Conservation (phyloP, 1,140 invertebrate species). For the Whitmania pigra region DNA sequence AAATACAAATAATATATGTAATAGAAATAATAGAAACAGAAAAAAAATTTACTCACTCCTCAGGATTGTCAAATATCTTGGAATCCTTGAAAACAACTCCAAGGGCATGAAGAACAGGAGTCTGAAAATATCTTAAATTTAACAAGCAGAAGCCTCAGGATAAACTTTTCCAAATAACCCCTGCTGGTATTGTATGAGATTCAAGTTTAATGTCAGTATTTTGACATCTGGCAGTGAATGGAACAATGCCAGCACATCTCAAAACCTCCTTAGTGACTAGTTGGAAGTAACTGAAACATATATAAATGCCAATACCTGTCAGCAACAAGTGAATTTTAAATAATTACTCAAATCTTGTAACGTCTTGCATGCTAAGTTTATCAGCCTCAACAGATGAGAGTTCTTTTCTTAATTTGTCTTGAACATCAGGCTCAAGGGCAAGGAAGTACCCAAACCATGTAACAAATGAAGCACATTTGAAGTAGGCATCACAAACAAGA, state of each 20-base stretch:
- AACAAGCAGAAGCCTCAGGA: background rate
- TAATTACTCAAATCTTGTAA: conserved; percentile 3
- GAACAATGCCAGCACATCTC: conserved; percentile 34
- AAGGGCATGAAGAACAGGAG: conserved; percentile 38
- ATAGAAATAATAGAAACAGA: too few species aligned
- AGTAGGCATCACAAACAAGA: background rate
- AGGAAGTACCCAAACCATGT: background rate
- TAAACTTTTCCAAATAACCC: conserved; percentile 4
- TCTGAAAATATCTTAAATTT: conserved; percentile 27
- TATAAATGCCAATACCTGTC: background rate
- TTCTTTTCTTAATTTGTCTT: conserved; percentile 4
- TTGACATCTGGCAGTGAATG: conserved; percentile 34
- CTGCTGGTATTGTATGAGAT: conserved; percentile 34
- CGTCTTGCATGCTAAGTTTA: background rate
- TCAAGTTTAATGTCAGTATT: conserved; percentile 36
- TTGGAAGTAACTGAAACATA: conserved; percentile 32
- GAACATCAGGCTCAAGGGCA: conserved; percentile 6
- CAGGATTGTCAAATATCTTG: conserved; percentile 32
- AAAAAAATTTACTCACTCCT: conserved; percentile 29
- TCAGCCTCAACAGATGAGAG: conserved; percentile 11
- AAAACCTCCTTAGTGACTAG: conserved; percentile 38
- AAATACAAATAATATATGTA: too few species aligned
- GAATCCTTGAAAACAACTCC: conserved; percentile 35
- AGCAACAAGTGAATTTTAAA: background rate
- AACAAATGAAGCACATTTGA: background rate